Evolutionary conservation across 2,888 invertebrate genomes (phyloP).

Genomic region (Drosophila fungiperda): DNA sequence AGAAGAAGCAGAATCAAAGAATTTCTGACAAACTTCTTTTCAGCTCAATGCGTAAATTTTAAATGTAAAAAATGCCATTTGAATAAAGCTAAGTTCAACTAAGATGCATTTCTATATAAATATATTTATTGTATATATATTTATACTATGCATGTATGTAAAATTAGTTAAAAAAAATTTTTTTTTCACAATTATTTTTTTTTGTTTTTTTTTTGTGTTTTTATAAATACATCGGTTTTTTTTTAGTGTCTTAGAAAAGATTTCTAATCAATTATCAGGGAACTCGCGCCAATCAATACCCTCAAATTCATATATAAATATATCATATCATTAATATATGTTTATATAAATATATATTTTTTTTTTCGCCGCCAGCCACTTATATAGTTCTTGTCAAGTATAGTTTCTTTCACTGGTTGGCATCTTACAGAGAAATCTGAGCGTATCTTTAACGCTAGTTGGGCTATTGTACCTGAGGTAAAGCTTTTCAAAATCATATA

Average conservation of each 20-base stretch:
- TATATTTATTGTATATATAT: constrained; percentile 14
- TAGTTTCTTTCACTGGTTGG: constrained; percentile 24
- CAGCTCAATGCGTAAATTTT: constrained; percentile 5
- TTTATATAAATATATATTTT: neutral
- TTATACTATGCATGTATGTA: neutral
- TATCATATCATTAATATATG: neutral
- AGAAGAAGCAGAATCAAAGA: constrained; percentile 13
- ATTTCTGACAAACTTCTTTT: constrained; percentile 7
- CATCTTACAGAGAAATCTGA: constrained; percentile 4
- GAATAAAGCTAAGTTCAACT: constrained; percentile 64
- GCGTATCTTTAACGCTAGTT: neutral
- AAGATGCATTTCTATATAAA: constrained; percentile 30
- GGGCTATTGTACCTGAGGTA: constrained; percentile 19
- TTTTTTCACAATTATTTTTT: constrained; percentile 29
- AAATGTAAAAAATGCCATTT: constrained; percentile 24
- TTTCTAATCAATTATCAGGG: constrained; percentile 15
- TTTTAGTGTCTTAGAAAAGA: constrained; percentile 18
- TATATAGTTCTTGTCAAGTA: neutral
- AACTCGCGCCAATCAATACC: neutral
- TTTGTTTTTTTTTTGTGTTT: neutral
- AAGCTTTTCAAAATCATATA: constrained; percentile 19
- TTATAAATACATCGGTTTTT: constrained; percentile 37
- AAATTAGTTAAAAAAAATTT: constrained; percentile 30
- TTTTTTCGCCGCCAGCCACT: neutral
- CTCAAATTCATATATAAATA: neutral